These are phyloP conservation scores for Pteropus rufus DNA, from an alignment of 2,797 vertebrate species.

Conservation along the genomic window DNA sequence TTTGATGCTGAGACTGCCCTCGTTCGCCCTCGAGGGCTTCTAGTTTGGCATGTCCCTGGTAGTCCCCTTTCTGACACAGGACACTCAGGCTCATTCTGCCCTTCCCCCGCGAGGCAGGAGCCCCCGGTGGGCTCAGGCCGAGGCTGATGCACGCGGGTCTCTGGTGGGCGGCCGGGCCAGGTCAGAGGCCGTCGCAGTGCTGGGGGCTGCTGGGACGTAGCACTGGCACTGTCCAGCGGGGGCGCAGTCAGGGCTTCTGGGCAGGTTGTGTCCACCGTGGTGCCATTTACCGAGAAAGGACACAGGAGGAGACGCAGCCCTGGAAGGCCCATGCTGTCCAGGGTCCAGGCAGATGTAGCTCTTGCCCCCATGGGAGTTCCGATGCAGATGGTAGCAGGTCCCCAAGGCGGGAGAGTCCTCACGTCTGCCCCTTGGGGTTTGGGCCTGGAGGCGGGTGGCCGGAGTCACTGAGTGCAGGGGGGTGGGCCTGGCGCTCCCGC, in stretches of 20 bases:
- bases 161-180: fast-evolving
- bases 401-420: not conserved
- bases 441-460: not conserved
- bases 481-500: not conserved
- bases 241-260: not conserved
- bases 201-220: fast-evolving
- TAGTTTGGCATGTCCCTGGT: fast-evolving
- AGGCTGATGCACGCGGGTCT: too few species aligned
- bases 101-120: not conserved
- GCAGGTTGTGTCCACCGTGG: not conserved
- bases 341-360: not conserved
- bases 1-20: not conserved
- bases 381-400: not conserved
- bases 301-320: not conserved
- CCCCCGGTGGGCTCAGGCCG: not conserved
- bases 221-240: too few species aligned
- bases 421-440: not conserved
- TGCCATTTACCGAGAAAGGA: not conserved
- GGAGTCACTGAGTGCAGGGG: not conserved
- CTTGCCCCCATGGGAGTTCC: not conserved
- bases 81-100: fast-evolving
- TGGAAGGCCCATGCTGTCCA: not conserved
- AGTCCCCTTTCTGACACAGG: not conserved
- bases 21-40: fast-evolving
- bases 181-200: not conserved